Conservation (phyloP, 2,113 vertebrate species). For the Ascaphus truei region DNA sequence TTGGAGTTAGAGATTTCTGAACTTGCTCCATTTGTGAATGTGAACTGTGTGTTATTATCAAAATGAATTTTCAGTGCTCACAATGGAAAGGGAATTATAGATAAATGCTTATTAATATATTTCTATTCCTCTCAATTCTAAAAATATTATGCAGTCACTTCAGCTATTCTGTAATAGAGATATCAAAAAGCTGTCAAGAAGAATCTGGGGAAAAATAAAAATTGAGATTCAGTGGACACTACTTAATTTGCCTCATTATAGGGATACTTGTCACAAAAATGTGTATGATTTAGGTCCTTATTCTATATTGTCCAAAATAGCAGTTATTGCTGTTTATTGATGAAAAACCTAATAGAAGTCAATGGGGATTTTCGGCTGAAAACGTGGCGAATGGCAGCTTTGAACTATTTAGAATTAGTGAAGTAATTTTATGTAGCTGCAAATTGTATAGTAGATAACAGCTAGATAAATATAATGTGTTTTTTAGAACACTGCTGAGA, state of each 20-base stretch:
- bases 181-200: conserved; percentile 24
- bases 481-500: too few relatives aligned
- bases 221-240: conserved; percentile 2
- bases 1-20: too few relatives aligned
- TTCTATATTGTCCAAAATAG: too few relatives aligned
- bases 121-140: conserved; percentile 2
- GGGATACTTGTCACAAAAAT: background rate
- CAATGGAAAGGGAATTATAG: background rate
- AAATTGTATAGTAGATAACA: background rate
- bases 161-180: background rate
- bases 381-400: too few relatives aligned
- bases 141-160: conserved; percentile 1
- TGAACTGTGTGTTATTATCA: background rate
- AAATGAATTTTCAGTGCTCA: background rate
- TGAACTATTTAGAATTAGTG: too few relatives aligned
- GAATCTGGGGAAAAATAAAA: conserved; percentile 3
- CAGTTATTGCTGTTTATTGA: too few relatives aligned
- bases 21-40: too few relatives aligned
- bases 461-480: too few relatives aligned
- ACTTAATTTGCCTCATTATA: conserved; percentile 7
- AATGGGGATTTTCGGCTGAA: too few relatives aligned
- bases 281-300: too few relatives aligned
- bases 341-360: too few relatives aligned
- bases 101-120: conserved; percentile 16
- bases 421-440: background rate